Evolutionary conservation across 1,140 invertebrate species (phyloP).

Genomic region (Calephelis nemesis): DNA sequence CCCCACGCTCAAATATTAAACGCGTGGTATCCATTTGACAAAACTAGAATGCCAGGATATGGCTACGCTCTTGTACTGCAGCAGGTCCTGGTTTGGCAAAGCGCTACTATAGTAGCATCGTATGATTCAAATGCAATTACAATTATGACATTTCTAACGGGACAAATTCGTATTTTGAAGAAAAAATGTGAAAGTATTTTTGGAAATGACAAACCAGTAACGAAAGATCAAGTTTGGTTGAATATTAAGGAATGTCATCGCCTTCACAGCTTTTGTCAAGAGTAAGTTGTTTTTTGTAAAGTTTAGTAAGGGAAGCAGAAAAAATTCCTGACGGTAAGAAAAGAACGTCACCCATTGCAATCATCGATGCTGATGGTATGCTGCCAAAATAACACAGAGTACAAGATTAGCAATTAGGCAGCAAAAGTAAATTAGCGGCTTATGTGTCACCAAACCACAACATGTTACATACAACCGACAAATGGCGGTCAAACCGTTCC

Average conservation of each 20-base stretch:
- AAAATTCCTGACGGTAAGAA: no score
- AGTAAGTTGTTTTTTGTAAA: slow-evolving; percentile 35
- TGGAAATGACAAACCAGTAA: slow-evolving; percentile 23
- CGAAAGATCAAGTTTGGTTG: slow-evolving; percentile 29
- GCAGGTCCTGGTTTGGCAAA: slow-evolving; percentile 39
- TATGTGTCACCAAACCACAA: no score
- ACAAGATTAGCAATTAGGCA: no score
- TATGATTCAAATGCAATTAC: slow-evolving; percentile 51
- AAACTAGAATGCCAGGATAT: slow-evolving; percentile 48
- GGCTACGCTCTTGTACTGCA: slow-evolving; percentile 38
- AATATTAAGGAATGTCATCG: slow-evolving; percentile 57
- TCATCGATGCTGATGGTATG: no score
- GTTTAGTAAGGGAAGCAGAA: no score
- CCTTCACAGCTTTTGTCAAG: slow-evolving; percentile 46
- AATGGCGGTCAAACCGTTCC: no score
- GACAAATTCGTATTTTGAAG: slow-evolving; percentile 42
- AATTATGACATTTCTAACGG: slow-evolving; percentile 44
- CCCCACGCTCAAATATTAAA: slow-evolving; percentile 50
- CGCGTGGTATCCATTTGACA: slow-evolving; percentile 62
- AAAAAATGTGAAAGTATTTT: slow-evolving; percentile 48
- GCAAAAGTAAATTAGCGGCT: no score
- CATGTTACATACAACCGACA: no score
- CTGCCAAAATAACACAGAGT: no score
- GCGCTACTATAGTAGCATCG: slow-evolving; percentile 41
- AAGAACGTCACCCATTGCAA: no score